Evolutionary conservation across 2,797 vertebrate species (phyloP).

Genomic region (Dicrostonyx torquatus): DNA sequence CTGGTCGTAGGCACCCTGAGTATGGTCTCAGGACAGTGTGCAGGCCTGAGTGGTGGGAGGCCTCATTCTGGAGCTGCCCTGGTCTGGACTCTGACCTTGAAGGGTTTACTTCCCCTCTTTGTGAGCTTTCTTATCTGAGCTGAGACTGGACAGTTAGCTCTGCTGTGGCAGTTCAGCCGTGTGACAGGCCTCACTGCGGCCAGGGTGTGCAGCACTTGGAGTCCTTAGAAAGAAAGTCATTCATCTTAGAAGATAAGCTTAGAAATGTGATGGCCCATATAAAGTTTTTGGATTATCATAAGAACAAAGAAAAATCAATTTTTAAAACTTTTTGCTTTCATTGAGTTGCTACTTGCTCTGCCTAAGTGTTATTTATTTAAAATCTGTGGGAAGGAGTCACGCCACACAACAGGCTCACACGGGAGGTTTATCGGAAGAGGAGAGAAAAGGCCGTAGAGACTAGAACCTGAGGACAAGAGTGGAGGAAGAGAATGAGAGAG

Average conservation of each 20-base stretch:
- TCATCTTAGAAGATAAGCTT: constrained; percentile 64
- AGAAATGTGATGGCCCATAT: background rate
- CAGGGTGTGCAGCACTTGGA: constrained; percentile 45
- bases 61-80: background rate
- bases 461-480: no score
- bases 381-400: no score
- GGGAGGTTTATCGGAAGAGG: no score
- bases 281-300: constrained; percentile 61
- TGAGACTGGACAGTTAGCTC: background rate
- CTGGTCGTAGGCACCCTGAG: background rate
- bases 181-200: constrained; percentile 8
- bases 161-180: constrained; percentile 49
- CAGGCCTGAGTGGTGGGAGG: background rate
- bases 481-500: no score
- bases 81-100: constrained; percentile 69
- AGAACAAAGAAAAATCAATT: constrained; percentile 42
- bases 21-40: background rate
- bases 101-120: background rate
- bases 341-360: constrained; percentile 22
- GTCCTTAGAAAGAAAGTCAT: constrained; percentile 63
- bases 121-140: constrained; percentile 63
- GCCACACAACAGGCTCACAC: no score
- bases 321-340: constrained; percentile 24
- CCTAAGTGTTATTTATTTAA: no score
- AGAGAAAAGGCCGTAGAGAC: no score